Evolutionary conservation across 2,113 vertebrate genomes (phyloP).

Genomic region (Solea solea): DNA sequence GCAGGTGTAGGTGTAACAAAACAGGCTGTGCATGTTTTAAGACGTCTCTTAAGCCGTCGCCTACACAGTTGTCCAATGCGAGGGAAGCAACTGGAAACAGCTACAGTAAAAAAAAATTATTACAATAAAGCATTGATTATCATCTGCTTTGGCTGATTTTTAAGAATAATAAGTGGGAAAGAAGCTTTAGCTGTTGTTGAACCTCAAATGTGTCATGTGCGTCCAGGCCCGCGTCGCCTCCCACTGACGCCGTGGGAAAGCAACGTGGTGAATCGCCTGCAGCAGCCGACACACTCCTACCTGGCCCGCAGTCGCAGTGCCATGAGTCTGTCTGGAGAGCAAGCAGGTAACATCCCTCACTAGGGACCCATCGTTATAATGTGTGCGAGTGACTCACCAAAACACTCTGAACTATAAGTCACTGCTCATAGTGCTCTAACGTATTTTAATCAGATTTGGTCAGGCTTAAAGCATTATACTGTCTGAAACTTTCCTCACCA

Average conservation of each 20-base stretch:
- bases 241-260: constrained; percentile 95
- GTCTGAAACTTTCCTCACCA: constrained; percentile 53
- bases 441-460: constrained; percentile 61
- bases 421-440: background rate
- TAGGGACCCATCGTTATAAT: background rate
- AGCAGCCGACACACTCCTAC: constrained; percentile 96
- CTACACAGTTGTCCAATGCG: background rate
- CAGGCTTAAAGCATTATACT: constrained; percentile 64
- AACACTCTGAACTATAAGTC: background rate
- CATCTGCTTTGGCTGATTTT: constrained; percentile 39
- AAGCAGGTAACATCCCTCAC: constrained; percentile 83
- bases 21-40: constrained; percentile 36
- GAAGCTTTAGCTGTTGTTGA: constrained; percentile 26
- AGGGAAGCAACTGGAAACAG: background rate
- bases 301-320: constrained; percentile 96
- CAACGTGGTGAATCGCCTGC: constrained; percentile 92
- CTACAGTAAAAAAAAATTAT: background rate
- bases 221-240: constrained; percentile 86
- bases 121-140: background rate
- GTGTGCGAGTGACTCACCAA: background rate
- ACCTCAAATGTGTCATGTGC: constrained; percentile 26
- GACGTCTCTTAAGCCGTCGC: constrained; percentile 14
- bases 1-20: constrained; percentile 31
- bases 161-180: constrained; percentile 26
- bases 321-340: constrained; percentile 91